phyloP scores from a whole-genome alignment of 2,113 vertebrate species.

The Spermophilus dauricus region DNA sequence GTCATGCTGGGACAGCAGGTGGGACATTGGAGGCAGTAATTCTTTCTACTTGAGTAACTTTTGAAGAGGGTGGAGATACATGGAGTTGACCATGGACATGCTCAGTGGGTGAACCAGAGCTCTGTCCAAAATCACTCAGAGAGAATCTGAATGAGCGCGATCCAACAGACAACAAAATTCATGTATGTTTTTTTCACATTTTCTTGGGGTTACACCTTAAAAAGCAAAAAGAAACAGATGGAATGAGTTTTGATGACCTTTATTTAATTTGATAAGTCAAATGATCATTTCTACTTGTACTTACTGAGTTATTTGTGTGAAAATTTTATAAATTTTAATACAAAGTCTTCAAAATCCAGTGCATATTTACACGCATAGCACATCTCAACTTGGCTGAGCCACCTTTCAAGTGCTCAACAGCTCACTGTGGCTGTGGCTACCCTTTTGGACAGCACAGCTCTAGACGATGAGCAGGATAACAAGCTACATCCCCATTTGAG shows the following conservation, averaged over 20 bases:
- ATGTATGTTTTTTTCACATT: background rate
- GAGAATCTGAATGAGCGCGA: background rate
- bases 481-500: background rate
- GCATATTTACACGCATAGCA: background rate
- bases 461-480: background rate
- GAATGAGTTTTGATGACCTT: background rate
- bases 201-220: conserved; percentile 3
- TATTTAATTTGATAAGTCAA: background rate
- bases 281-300: background rate
- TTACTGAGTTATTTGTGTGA: background rate
- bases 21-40: background rate
- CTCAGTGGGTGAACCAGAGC: background rate
- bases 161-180: background rate
- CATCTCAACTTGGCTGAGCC: background rate
- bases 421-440: background rate
- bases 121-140: background rate
- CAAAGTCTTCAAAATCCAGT: background rate
- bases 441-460: background rate
- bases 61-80: background rate
- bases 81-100: background rate
- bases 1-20: background rate
- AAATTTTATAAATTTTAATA: background rate
- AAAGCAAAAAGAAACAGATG: background rate
- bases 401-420: background rate
- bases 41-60: background rate